A percentile compares a stretch with the other conserved stretches of the same genome.
phyloP scores from a whole-genome alignment of 2,888 invertebrate species.

The Lithophane ornitopus region DNA sequence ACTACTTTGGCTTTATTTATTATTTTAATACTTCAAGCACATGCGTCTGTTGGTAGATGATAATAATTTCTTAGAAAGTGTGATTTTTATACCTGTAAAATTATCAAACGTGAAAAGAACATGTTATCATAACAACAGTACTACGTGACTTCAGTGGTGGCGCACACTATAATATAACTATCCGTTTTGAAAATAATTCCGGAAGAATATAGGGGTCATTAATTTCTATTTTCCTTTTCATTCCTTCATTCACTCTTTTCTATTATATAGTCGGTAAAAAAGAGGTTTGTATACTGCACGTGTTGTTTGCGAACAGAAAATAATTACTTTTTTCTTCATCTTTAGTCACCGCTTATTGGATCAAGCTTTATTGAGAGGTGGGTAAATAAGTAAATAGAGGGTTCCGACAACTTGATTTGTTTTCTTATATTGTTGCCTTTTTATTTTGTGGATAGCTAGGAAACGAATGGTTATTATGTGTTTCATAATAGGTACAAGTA shows the following conservation, averaged over 20 bases:
- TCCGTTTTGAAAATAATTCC: background rate
- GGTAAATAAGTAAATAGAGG: conserved; percentile 38
- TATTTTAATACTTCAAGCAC: too few species aligned
- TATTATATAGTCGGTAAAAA: conserved; percentile 9
- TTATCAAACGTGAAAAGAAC: background rate
- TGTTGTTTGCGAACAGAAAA: conserved; percentile 30
- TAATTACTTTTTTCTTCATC: conserved; percentile 33
- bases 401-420: conserved; percentile 39
- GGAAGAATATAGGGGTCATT: background rate
- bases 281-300: conserved; percentile 5
- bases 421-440: conserved; percentile 29
- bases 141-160: too few species aligned
- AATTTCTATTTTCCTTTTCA: background rate
- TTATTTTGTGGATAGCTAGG: background rate
- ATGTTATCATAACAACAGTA: too few species aligned
- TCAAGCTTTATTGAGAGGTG: conserved; percentile 36
- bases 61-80: background rate
- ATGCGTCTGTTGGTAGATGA: background rate
- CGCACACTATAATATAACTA: background rate
- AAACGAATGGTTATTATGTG: background rate
- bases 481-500: too few species aligned
- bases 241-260: background rate
- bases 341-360: conserved; percentile 47
- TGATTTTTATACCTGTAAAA: background rate
- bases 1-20: too few species aligned